These are phyloP conservation scores for Cheilosia pagana DNA, from an alignment of 2,888 invertebrate species.

Conservation along the genomic window DNA sequence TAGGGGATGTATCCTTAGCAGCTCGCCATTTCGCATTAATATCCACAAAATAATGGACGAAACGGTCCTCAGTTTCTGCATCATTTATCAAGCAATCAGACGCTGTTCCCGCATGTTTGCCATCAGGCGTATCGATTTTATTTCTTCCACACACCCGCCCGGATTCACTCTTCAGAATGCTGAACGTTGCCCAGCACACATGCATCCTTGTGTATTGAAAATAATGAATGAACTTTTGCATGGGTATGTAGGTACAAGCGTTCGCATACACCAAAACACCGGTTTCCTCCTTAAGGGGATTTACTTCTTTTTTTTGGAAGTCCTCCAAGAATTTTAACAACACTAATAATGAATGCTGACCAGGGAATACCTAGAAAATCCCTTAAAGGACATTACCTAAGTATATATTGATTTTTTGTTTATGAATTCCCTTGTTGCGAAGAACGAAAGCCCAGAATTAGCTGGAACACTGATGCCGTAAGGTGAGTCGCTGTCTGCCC, in stretches of 20 bases:
- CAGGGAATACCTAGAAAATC: not conserved
- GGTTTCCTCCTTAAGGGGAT: conserved; percentile 13
- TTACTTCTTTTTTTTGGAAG: conserved; percentile 15
- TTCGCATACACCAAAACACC: not conserved
- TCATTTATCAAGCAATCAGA: conserved; percentile 26
- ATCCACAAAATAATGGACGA: not conserved
- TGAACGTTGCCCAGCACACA: conserved; percentile 7
- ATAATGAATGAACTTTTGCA: conserved; percentile 44
- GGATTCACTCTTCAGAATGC: not conserved
- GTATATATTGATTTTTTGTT: conserved; percentile 29
- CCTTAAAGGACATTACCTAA: not conserved
- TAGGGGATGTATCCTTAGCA: not conserved
- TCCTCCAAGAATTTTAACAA: conserved; percentile 9
- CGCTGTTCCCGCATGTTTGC: not conserved
- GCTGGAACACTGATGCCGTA: not conserved
- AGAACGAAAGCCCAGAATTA: not conserved
- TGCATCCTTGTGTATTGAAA: conserved; percentile 5
- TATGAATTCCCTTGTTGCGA: not conserved
- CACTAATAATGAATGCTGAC: conserved; percentile 16
- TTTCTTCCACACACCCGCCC: not conserved
- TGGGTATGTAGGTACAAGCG: not conserved
- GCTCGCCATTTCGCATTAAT: conserved; percentile 6
- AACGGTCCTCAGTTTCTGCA: not conserved
- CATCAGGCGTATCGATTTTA: conserved; percentile 27
- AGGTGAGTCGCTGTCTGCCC: not conserved